Conservation (phyloP, 2,888 invertebrate species). For the Athalia rosae region DNA sequence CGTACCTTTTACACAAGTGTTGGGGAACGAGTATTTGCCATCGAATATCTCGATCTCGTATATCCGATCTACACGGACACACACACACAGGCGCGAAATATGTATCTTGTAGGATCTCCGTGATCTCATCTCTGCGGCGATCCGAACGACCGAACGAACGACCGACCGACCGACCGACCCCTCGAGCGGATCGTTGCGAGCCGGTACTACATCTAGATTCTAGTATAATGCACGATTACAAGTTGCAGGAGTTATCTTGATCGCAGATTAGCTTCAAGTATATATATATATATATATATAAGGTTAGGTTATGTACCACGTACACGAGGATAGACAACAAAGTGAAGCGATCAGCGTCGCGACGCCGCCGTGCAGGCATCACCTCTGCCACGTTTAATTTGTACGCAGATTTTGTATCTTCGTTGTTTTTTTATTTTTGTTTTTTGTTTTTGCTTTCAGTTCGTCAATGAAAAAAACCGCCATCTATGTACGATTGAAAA, state of each 20-base stretch:
- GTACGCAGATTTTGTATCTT: too few relatives aligned
- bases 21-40: background rate
- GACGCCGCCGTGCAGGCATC: too few relatives aligned
- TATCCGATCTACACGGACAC: background rate
- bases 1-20: too few relatives aligned
- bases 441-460: too few relatives aligned
- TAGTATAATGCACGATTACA: slow-evolving; percentile 58
- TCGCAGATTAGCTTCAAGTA: slow-evolving; percentile 54
- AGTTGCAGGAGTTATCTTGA: slow-evolving; percentile 56
- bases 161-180: slow-evolving; percentile 32
- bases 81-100: too few relatives aligned
- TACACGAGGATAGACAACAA: background rate
- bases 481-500: background rate
- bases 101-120: too few relatives aligned
- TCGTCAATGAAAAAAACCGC: too few relatives aligned
- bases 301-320: background rate
- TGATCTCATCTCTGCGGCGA: slow-evolving; percentile 6
- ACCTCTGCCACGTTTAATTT: too few relatives aligned
- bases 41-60: background rate
- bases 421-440: too few relatives aligned
- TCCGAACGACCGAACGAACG: slow-evolving; percentile 1
- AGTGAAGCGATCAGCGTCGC: too few relatives aligned
- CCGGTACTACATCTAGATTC: slow-evolving; percentile 25
- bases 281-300: too few relatives aligned
- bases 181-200: slow-evolving; percentile 24